phyloP scores from a whole-genome alignment of 2,113 vertebrate species.

The Sorex araneus region DNA sequence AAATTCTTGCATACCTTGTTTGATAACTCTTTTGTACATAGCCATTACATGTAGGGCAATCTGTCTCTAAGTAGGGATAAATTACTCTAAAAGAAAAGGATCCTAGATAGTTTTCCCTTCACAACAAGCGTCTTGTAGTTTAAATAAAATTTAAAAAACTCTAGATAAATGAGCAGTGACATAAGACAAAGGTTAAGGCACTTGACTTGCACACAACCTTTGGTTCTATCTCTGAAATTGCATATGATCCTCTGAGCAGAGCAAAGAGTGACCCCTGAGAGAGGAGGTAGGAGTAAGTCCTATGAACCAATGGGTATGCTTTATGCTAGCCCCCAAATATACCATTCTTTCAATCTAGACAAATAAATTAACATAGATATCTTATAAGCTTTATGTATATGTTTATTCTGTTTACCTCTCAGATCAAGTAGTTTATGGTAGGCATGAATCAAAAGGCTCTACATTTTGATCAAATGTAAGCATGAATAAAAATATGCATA shows the following conservation, averaged over 20 bases:
- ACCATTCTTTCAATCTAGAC: slow-evolving; percentile 84
- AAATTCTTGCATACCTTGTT: slow-evolving; percentile 89
- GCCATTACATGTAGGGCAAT: slow-evolving; percentile 93
- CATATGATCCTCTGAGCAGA: too few relatives aligned
- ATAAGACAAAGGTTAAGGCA: too few relatives aligned
- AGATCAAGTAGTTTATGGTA: slow-evolving; percentile 95
- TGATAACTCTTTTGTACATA: slow-evolving; percentile 93
- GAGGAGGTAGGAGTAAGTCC: too few relatives aligned
- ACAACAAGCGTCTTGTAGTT: slow-evolving; percentile 95
- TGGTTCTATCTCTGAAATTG: too few relatives aligned
- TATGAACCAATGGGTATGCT: too few relatives aligned
- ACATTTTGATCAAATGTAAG: slow-evolving; percentile 85
- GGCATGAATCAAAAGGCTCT: slow-evolving; percentile 96
- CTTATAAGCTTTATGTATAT: slow-evolving; percentile 94
- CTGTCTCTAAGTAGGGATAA: slow-evolving; percentile 90
- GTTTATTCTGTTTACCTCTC: slow-evolving; percentile 86
- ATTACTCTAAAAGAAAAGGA: slow-evolving; percentile 91
- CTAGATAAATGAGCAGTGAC: too few relatives aligned
- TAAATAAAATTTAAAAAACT: slow-evolving; percentile 96
- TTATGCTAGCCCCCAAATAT: too few relatives aligned
- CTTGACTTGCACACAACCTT: too few relatives aligned
- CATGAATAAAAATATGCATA: slow-evolving; percentile 87
- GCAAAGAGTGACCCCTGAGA: too few relatives aligned
- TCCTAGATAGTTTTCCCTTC: slow-evolving; percentile 92
- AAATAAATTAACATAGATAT: slow-evolving; percentile 94